Percentiles rank a stretch among this genome's conserved stretches.
These are phyloP conservation scores for Neodiprion virginianus DNA, from an alignment of 1,140 invertebrate genomes.

Conservation along the genomic window DNA sequence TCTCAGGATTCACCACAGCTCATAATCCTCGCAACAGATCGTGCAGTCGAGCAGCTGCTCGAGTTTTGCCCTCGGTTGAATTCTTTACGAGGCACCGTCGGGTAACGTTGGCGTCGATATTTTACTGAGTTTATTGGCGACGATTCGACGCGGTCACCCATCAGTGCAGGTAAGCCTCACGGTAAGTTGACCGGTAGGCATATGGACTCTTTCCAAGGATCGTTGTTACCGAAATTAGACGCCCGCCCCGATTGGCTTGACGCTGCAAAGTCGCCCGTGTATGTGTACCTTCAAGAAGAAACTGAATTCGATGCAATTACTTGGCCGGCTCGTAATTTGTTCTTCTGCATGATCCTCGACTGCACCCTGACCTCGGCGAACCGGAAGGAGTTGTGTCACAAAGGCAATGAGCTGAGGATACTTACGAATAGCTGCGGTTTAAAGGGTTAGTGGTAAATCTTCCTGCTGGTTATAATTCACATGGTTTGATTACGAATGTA, in stretches of 20 bases:
- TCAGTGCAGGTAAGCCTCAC: background rate
- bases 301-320: too few species aligned
- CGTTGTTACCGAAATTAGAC: too few species aligned
- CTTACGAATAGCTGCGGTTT: background rate
- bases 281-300: too few species aligned
- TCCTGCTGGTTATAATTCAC: background rate
- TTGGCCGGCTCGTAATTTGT: too few species aligned
- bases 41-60: conserved; percentile 16
- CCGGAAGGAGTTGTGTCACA: background rate
- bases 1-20: conserved; percentile 5
- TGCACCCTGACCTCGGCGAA: conserved; percentile 10
- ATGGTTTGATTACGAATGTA: too few species aligned
- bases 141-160: background rate
- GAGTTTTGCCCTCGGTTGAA: background rate
- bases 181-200: background rate
- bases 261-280: too few species aligned
- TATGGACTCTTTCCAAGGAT: too few species aligned
- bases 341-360: too few species aligned
- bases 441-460: conserved; percentile 11
- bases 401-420: background rate
- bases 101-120: background rate
- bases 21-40: background rate
- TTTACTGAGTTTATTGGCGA: background rate
- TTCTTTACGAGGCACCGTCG: background rate
- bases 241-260: too few species aligned